phyloP scores from a whole-genome alignment of 2,113 vertebrate species.

The Scolopax mira region DNA sequence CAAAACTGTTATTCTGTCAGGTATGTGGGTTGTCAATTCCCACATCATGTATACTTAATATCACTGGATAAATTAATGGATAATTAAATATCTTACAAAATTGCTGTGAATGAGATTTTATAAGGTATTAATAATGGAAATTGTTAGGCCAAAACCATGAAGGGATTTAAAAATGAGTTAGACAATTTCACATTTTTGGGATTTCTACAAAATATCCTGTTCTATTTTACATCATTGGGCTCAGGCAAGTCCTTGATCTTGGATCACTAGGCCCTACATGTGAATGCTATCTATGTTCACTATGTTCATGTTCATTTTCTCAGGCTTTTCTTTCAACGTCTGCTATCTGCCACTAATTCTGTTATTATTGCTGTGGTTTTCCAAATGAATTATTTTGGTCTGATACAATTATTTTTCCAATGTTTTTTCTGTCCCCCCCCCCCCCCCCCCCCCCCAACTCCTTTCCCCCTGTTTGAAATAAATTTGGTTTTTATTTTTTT shows the following conservation, averaged over 20 bases:
- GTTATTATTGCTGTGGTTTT: background rate
- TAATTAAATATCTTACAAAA: background rate
- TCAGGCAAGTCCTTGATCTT: background rate
- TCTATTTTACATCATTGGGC: background rate
- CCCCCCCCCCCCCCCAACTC: accelerated
- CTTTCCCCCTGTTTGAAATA: accelerated
- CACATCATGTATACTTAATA: background rate
- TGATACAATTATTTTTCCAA: background rate
- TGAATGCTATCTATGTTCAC: background rate
- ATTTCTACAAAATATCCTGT: accelerated
- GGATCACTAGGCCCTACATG: background rate
- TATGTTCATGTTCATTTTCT: background rate
- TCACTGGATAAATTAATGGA: background rate
- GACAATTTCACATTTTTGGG: background rate
- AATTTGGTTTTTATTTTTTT: too few relatives aligned
- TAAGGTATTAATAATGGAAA: background rate
- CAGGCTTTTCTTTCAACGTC: background rate
- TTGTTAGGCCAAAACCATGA: background rate
- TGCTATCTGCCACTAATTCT: background rate
- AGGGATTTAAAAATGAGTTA: background rate
- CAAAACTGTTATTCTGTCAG: background rate
- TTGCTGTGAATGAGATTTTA: background rate
- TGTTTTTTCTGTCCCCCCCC: background rate
- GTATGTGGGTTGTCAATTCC: accelerated
- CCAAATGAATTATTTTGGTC: background rate